These are phyloP conservation scores for Hippopotamyrus pictus DNA, from an alignment of 2,797 vertebrate species.

Conservation along the genomic window DNA sequence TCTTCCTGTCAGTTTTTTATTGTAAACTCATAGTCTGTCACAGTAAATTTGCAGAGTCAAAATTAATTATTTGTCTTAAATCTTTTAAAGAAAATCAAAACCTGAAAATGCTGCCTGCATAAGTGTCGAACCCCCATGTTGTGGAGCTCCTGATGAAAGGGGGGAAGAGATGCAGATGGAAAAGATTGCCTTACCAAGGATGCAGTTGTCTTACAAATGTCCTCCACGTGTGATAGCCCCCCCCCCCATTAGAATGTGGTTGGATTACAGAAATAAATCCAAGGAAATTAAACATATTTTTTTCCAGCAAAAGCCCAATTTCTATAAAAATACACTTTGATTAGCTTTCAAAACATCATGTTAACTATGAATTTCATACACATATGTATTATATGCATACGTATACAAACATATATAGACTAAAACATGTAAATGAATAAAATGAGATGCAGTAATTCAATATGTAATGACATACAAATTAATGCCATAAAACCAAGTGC, in stretches of 20 bases:
- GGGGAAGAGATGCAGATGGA: neutral
- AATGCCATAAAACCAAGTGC: neutral
- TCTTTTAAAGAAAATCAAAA: neutral
- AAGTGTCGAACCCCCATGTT: neutral
- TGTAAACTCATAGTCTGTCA: neutral
- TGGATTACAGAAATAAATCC: neutral
- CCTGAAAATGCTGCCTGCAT: neutral
- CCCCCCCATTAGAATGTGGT: neutral
- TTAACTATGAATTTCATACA: neutral
- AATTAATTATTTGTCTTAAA: neutral
- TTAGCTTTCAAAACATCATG: neutral
- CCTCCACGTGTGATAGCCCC: neutral
- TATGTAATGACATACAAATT: neutral
- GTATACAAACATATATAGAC: neutral
- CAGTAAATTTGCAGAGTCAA: neutral
- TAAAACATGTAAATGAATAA: neutral
- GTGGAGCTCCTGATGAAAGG: neutral
- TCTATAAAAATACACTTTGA: neutral
- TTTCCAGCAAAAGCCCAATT: neutral
- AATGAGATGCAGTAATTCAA: neutral
- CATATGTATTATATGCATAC: neutral
- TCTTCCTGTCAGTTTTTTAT: neutral
- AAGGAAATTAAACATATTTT: neutral
- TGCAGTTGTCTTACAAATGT: neutral
- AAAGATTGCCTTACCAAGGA: neutral